phyloP scores from a whole-genome alignment of 2,888 invertebrate genomes.

The Galeopsomyia nigrocyanea region DNA sequence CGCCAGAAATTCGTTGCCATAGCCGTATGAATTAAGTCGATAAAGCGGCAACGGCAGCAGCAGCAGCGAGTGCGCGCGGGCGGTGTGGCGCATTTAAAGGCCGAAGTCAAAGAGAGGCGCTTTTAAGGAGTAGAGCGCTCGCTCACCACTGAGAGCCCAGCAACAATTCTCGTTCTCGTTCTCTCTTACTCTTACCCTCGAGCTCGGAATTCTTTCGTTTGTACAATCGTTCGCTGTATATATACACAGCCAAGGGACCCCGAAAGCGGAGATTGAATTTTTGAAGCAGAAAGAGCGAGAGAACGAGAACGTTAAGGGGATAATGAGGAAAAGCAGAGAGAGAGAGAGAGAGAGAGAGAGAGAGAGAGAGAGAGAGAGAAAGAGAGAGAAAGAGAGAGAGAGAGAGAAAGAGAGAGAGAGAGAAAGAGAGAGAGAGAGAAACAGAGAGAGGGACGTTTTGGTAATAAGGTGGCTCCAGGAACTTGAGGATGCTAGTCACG shows the following conservation, averaged over 20 bases:
- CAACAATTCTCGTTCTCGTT: slow-evolving; percentile 46
- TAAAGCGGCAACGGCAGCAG: slow-evolving; percentile 6
- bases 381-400: slow-evolving; percentile 47
- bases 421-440: slow-evolving; percentile 53
- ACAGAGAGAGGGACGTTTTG: slow-evolving; percentile 52
- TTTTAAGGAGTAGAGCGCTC: slow-evolving; percentile 8
- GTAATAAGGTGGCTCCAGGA: slow-evolving; percentile 66
- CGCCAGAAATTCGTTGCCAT: slow-evolving; percentile 1
- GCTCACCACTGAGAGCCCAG: background rate
- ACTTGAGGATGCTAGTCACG: slow-evolving; percentile 67
- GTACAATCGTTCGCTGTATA: slow-evolving; percentile 46
- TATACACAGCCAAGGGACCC: slow-evolving; percentile 45
- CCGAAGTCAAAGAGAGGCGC: slow-evolving; percentile 17
- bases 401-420: slow-evolving; percentile 41
- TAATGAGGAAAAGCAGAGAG: slow-evolving; percentile 59
- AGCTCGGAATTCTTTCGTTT: slow-evolving; percentile 45
- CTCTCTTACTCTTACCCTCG: slow-evolving; percentile 40
- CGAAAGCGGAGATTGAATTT: slow-evolving; percentile 60
- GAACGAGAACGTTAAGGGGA: slow-evolving; percentile 65
- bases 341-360: background rate
- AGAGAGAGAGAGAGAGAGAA: background rate
- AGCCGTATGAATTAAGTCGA: slow-evolving; percentile 30
- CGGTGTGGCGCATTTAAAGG: slow-evolving; percentile 24
- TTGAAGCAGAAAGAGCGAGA: slow-evolving; percentile 52
- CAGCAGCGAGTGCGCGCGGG: too few species aligned